Percentiles rank a stretch among this genome's conserved stretches.
Conservation (phyloP, 2,797 vertebrate genomes). For the Malacoctenus gilli region DNA sequence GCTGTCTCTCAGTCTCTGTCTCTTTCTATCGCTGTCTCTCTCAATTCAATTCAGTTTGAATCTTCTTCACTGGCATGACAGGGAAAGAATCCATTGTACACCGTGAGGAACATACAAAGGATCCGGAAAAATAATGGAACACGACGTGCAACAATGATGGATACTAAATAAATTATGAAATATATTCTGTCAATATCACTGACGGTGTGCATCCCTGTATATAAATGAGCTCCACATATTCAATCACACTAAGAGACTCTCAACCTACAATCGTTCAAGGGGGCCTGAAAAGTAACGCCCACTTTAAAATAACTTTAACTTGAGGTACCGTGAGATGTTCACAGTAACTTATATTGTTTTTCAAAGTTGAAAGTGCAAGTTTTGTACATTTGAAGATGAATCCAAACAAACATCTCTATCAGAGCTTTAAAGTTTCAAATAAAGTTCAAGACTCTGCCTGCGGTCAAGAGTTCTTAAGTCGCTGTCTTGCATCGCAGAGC, state of each 20-base stretch:
- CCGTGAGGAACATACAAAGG: slow-evolving; percentile 33
- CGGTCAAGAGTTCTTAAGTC: no score
- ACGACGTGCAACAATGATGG: slow-evolving; percentile 40
- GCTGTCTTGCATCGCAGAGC: no score
- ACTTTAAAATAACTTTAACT: no score
- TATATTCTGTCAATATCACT: slow-evolving; percentile 42
- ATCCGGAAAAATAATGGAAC: slow-evolving; percentile 44
- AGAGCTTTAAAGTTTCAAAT: no score
- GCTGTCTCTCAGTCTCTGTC: slow-evolving; percentile 49
- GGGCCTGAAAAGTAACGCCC: not conserved
- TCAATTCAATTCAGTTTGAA: slow-evolving; percentile 54
- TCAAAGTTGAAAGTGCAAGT: no score
- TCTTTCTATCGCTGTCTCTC: slow-evolving; percentile 59
- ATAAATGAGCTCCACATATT: slow-evolving; percentile 8
- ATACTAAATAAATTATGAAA: slow-evolving; percentile 43
- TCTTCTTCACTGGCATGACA: slow-evolving; percentile 46
- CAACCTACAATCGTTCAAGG: not conserved
- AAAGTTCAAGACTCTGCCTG: no score
- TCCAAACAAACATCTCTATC: no score
- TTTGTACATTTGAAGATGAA: no score
- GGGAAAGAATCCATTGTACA: slow-evolving; percentile 19
- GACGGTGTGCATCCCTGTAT: not conserved
- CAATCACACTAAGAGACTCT: no score
- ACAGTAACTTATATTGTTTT: no score
- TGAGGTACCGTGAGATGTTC: no score